Evolutionary conservation across 2,888 invertebrate genomes (phyloP).

Genomic region (Bimastos eiseni): DNA sequence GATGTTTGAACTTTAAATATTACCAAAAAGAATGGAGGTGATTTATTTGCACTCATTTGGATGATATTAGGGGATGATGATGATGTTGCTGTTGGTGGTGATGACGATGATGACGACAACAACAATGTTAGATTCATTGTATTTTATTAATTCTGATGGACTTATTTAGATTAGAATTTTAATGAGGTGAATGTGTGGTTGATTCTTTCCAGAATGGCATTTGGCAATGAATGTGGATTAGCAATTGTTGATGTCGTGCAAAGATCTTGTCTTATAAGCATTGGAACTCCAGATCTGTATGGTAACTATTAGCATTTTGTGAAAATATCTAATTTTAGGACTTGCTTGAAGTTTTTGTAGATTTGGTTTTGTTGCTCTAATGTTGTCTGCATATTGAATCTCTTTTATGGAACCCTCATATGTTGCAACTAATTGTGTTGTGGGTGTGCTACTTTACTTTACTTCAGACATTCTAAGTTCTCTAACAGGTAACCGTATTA

Average conservation of each 20-base stretch:
- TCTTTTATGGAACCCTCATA: not conserved
- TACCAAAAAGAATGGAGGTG: not conserved
- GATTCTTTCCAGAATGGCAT: slow-evolving; percentile 78
- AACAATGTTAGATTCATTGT: not conserved
- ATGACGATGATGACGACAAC: not conserved
- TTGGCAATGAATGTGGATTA: slow-evolving; percentile 93
- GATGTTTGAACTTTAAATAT: not conserved
- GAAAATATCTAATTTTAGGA: not conserved
- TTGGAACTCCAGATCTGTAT: slow-evolving; percentile 88
- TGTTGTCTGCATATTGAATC: not conserved
- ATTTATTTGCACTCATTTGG: not conserved
- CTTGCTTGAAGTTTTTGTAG: not conserved
- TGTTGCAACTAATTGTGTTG: not conserved
- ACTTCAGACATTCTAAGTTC: not conserved
- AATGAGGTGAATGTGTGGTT: not conserved
- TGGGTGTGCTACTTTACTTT: too few species aligned
- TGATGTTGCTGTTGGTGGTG: too few species aligned
- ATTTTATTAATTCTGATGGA: not conserved
- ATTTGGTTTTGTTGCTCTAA: not conserved
- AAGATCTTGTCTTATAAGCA: slow-evolving; percentile 80
- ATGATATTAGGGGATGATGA: not conserved
- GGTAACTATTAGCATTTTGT: slow-evolving; percentile 65
- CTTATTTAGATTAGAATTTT: not conserved
- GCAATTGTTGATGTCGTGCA: slow-evolving; percentile 92
- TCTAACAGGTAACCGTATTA: not conserved